These are phyloP conservation scores for Lycorma delicatula DNA, from an alignment of 1,140 invertebrate species.

Conservation along the genomic window DNA sequence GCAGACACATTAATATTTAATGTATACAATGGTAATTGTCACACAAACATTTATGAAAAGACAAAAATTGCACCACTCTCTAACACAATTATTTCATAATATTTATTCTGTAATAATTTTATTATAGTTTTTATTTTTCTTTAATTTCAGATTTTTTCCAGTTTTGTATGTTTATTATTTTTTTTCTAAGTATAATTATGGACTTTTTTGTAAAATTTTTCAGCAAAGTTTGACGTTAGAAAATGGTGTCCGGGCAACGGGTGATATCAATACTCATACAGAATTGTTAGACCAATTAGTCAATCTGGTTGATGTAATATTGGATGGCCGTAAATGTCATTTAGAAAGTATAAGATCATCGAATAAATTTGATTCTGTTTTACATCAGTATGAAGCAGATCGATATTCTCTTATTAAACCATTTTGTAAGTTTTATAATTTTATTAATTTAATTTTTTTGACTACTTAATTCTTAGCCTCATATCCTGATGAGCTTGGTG, in stretches of 20 bases:
- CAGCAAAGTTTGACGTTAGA: conserved; percentile 41
- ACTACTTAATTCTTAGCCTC: too few species aligned
- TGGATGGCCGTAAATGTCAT: conserved; percentile 64
- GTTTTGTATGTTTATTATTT: too few species aligned
- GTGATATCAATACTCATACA: conserved; percentile 41
- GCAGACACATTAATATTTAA: too few species aligned
- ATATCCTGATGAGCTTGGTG: too few species aligned
- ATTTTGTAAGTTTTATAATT: conserved; percentile 16
- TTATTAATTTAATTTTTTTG: conserved; percentile 5
- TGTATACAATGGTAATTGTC: too few species aligned
- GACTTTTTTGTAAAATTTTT: not conserved
- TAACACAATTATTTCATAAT: too few species aligned
- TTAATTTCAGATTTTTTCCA: too few species aligned
- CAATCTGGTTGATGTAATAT: conserved; percentile 61
- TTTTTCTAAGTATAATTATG: too few species aligned
- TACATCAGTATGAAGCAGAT: conserved; percentile 58
- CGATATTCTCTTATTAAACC: conserved; percentile 46
- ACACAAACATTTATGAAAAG: too few species aligned
- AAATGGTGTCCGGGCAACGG: conserved; percentile 46
- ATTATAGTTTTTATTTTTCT: too few species aligned
- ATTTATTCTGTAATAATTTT: too few species aligned
- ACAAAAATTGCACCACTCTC: too few species aligned
- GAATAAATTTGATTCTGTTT: conserved; percentile 46
- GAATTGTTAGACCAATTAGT: conserved; percentile 61
- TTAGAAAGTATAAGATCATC: conserved; percentile 55